Evolutionary conservation across 2,888 invertebrate species (phyloP), one percentile per base, ranked within the genome.

Genomic region (Timema cristinae): DNA sequence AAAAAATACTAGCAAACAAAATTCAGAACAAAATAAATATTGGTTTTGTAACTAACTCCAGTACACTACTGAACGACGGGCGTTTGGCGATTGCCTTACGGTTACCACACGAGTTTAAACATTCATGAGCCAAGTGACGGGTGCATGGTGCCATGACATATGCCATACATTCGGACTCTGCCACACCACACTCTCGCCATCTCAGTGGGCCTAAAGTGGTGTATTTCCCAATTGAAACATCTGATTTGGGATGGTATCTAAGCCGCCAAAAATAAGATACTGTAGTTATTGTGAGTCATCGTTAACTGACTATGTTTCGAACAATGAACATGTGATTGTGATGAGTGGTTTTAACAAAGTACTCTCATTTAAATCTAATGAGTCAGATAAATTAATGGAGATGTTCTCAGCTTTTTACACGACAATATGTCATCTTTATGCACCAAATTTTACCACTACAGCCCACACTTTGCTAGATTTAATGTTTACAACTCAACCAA

Each of bases 281-380:
- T 32, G 66, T 1, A 16, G 51, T 8, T 63, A 70, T 1, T 48
- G 67, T 10, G 66, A 66, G 50, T 16, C 66, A 8, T 13, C 49
- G 0, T 11, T 70, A 6, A 5, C 47, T 47, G 13, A 16, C 10
- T 16, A 61, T 32, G 50, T 16, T 9, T 13, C 49, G 2, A 50
- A 50, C 49, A 66, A 70, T 13, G 16, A 49, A 16, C 66, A 70
- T 50, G 32, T 66, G 6, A 49, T 70, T 15, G 51, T 67, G 7
- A 70, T 66, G 32, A 66, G 66, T 13, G 70, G 66, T n/a, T 70
- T 70, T 50, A 70, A 67, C 50, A 70, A 50, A 51, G 52, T 50
- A 50, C 15, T 70, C 66, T 11, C 11, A 11, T 16, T n/a, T 7
- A 50, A 67, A 16, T 10, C 49, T 11, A 32, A 32, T 50, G 48